Evolutionary conservation across 2,888 invertebrate species (phyloP), one percentile per base, ranked within the genome.

Genomic region (Platerodrilus igneus): DNA sequence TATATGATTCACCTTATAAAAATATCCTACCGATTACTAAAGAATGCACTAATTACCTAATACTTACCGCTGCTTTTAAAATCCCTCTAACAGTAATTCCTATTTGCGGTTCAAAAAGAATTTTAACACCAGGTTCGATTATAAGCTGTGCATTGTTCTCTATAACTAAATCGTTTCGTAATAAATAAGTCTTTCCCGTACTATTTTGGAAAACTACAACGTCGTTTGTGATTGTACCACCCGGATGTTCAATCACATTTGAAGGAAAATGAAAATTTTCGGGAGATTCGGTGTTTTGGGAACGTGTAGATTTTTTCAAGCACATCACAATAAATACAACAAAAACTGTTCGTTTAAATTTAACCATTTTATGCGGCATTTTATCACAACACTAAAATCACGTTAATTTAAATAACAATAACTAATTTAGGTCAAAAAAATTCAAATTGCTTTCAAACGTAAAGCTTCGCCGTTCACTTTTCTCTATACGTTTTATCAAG

Each of bases 1-100:
- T n/a, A n/a, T n/a, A n/a, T n/a, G n/a, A n/a, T n/a, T n/a, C n/a
- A n/a, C n/a, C n/a, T n/a, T n/a, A n/a, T n/a, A n/a, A n/a, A n/a
- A n/a, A n/a, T n/a, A n/a, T n/a, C n/a, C n/a, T n/a, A n/a, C n/a
- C n/a, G n/a, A n/a, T n/a, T n/a, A n/a, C n/a, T n/a, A n/a, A n/a
- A n/a, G n/a, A n/a, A n/a, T n/a, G n/a, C n/a, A n/a, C n/a, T n/a
- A n/a, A n/a, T n/a, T n/a, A n/a, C n/a, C n/a, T n/a, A n/a, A 10
- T 26, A 76, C 82, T 83, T 75, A 96, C 96, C 79, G 87, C 79
- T 37, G 95, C 95, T 41, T 81, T 78, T 17, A 97, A 73, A 51
- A 86, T 79, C 54, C 97, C 97, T 59, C 87, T 79, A 27, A 97
- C 86, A 16, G 91, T 93, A 61, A 99, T 83, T 47, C 96, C 96